Base-by-base conservation (phyloP, 2,888 invertebrate genomes). In the Ectobius pallidus region DNA sequence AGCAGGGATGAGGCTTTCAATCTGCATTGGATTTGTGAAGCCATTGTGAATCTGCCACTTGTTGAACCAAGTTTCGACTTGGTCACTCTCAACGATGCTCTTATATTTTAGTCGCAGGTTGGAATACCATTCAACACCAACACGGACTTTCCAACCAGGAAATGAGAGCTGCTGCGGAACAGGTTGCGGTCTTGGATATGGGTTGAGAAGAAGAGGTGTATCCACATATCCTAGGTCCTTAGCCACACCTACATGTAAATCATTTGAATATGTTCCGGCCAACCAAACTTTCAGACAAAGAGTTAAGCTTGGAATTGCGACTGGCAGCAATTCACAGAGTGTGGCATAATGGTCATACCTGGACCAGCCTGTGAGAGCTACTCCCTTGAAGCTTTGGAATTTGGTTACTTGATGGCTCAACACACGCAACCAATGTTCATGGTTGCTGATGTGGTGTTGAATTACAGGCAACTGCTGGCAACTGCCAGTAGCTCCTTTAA, bases 401-500 rank as follows among this genome's bases (percentile, higher is more conserved):
- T 84, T 85, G 16, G 82, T 82, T 0, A 83, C 84, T 76, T 87
- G 84, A 3, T 80, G 80, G 32, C 84, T 82, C 0, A 90, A 80
- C 77, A 88, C 87, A 14, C 83, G 79, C 11, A 90, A 78, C 92
- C 95, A 95, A 1, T 90, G 89, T 75, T 89, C 87, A 74, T 94
- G 92, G 82, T 94, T 95, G 77, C 90, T 90, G 14, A 91, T 83
- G 79, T 95, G 94, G 75, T 92, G 89, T 27, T 84, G 84, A 69
- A 90, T 87, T 14, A 90, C 86, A 0, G 93, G 91, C 70, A 92
- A 80, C 74, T 89, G 88, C 83, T 91, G 89, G 77, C 88, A 87
- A 70, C 91, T 89, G 0, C 94, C 92, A 74, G 93, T 92, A 0
- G 95, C 94, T 1, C 96, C 96, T 84, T 96, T 96, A 80, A 90